A percentile compares a stretch with the other conserved stretches of the same genome.
Conservation (phyloP, 1,140 invertebrate genomes). For the Bicyclus anynana region DNA sequence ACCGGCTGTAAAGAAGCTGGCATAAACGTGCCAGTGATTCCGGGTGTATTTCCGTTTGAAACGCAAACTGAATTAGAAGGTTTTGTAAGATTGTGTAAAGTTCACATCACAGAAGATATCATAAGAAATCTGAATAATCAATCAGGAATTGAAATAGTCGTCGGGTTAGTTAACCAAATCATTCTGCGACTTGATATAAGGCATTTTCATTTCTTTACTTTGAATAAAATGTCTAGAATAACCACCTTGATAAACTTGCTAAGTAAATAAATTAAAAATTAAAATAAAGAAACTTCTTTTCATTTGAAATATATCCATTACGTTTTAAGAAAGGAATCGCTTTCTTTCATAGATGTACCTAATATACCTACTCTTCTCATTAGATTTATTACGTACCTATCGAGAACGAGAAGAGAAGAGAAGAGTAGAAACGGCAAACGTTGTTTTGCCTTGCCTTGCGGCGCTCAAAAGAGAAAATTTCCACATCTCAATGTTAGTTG, state of each 20-base stretch:
- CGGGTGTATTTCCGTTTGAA: conserved; percentile 61
- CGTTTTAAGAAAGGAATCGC: too few species aligned
- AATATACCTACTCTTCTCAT: too few species aligned
- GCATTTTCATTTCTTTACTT: conserved; percentile 60
- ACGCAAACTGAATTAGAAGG: conserved; percentile 37
- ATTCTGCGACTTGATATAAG: conserved; percentile 19
- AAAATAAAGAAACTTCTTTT: too few species aligned
- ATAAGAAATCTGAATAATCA: conserved; percentile 28
- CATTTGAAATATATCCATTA: too few species aligned
- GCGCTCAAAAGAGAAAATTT: too few species aligned
- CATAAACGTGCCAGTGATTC: conserved; percentile 53
- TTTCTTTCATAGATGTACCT: too few species aligned
- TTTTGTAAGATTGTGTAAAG: conserved; percentile 52
- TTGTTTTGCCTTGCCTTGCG: too few species aligned
- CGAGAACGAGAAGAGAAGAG: too few species aligned
- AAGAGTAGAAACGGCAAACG: background rate
- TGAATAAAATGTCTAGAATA: conserved; percentile 48
- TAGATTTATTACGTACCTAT: too few species aligned
- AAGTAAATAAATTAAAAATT: too few species aligned
- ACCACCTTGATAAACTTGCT: conserved; percentile 34
- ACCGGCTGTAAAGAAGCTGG: conserved; percentile 41
- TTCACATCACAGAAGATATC: conserved; percentile 38
- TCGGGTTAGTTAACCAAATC: conserved; percentile 34
- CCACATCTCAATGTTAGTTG: too few species aligned
- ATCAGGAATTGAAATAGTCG: conserved; percentile 35